Evolutionary conservation across 2,888 invertebrate species (phyloP).

Genomic region (Diplazon laetatorius): DNA sequence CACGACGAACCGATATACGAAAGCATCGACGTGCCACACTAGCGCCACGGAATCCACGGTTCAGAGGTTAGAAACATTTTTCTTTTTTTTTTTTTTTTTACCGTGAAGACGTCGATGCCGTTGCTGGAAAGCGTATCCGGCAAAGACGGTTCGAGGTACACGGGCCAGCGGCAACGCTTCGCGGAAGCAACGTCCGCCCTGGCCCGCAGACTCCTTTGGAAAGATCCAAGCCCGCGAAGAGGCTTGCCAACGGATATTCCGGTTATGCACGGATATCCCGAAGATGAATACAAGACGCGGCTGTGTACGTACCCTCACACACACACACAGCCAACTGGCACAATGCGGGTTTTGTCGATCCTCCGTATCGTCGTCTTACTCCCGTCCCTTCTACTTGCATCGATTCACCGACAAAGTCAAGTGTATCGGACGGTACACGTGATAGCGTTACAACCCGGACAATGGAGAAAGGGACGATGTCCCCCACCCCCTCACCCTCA

Average conservation of each 20-base stretch:
- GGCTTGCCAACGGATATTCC: slow-evolving; percentile 62
- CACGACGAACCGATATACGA: slow-evolving; percentile 10
- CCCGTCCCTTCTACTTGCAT: neutral
- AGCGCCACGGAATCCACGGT: slow-evolving; percentile 9
- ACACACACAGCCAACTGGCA: slow-evolving; percentile 51
- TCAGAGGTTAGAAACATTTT: slow-evolving; percentile 53
- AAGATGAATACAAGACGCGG: slow-evolving; percentile 43
- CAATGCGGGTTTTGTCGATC: slow-evolving; percentile 53
- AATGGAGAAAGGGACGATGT: neutral
- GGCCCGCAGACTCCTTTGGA: slow-evolving; percentile 25
- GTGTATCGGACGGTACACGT: slow-evolving; percentile 6
- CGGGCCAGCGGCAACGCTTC: slow-evolving; percentile 1
- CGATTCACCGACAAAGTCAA: slow-evolving; percentile 9
- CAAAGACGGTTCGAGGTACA: neutral
- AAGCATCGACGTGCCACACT: no score
- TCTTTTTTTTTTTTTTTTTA: no score
- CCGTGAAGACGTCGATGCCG: no score
- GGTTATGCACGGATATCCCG: slow-evolving; percentile 56
- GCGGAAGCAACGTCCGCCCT: slow-evolving; percentile 17
- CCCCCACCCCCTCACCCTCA: neutral
- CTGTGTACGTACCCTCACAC: no score
- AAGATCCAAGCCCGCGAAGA: slow-evolving; percentile 47
- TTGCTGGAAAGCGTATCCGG: slow-evolving; percentile 34
- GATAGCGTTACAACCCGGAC: slow-evolving; percentile 6
- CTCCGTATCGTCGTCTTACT: neutral